A percentile compares a stretch with the other conserved stretches of the same genome.
Conservation (phyloP, 2,113 vertebrate species). For the Anoplopoma fimbria region DNA sequence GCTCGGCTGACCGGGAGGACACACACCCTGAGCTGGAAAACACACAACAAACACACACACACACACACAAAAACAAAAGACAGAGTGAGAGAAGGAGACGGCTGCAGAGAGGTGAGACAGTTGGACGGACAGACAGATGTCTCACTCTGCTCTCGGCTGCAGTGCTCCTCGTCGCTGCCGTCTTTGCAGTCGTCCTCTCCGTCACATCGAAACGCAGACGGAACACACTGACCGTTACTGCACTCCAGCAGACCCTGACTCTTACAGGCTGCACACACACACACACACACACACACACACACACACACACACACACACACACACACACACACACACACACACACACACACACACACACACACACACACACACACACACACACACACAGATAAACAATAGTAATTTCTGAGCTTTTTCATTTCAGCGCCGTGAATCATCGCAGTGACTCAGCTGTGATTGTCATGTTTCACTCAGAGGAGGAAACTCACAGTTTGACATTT, state of each 20-base stretch:
- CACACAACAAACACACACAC: slow-evolving; percentile 22
- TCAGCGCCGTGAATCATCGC: not conserved
- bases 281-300: slow-evolving; percentile 46
- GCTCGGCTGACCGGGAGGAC: slow-evolving; percentile 85
- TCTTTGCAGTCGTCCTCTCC: slow-evolving; percentile 96
- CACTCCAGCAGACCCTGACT: slow-evolving; percentile 94
- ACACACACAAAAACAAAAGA: not conserved
- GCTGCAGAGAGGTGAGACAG: no score
- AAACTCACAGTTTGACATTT: no score
- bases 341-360: not conserved
- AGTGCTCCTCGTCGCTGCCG: slow-evolving; percentile 93
- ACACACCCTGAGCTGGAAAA: slow-evolving; percentile 83
- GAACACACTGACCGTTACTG: slow-evolving; percentile 91
- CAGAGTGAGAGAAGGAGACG: not conserved
- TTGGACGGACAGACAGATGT: slow-evolving; percentile 11
- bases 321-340: slow-evolving; percentile 43
- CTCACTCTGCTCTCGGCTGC: slow-evolving; percentile 74
- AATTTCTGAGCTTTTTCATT: no score
- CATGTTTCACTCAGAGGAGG: not conserved
- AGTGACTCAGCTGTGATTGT: slow-evolving; percentile 4
- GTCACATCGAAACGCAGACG: slow-evolving; percentile 91
- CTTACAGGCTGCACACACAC: slow-evolving; percentile 85
- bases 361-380: not conserved
- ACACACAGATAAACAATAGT: no score
- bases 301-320: slow-evolving; percentile 43